Evolutionary conservation across 1,140 invertebrate species (phyloP).

Genomic region (Saxidomus purpurata): DNA sequence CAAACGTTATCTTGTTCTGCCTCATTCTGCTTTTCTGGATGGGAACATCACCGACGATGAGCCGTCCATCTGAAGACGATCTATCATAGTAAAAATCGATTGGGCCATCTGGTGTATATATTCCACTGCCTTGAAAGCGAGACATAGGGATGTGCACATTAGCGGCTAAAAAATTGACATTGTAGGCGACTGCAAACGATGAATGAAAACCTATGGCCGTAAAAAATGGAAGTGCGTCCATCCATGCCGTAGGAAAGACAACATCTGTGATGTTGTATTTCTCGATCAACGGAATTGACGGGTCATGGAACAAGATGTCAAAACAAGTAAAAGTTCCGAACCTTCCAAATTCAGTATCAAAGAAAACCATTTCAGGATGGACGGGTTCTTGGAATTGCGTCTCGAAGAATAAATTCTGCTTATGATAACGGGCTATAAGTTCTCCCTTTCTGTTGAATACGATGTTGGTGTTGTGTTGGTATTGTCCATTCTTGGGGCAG

Average conservation of each 20-base stretch:
- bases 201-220: conserved; percentile 87
- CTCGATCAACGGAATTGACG: conserved; percentile 87
- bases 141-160: conserved; percentile 87
- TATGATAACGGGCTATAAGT: conserved; percentile 91
- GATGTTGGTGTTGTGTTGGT: conserved; percentile 92
- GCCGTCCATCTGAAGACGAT: conserved; percentile 74
- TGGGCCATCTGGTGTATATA: conserved; percentile 84
- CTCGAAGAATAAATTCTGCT: conserved; percentile 88
- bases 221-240: conserved; percentile 91
- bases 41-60: conserved; percentile 75
- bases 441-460: conserved; percentile 90
- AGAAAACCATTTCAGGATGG: conserved; percentile 70
- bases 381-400: conserved; percentile 89
- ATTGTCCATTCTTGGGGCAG: conserved; percentile 86
- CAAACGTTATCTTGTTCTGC: neutral
- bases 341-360: conserved; percentile 92
- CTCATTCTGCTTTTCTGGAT: conserved; percentile 9
- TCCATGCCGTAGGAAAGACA: conserved; percentile 91
- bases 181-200: conserved; percentile 87
- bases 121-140: conserved; percentile 86
- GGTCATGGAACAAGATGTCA: conserved; percentile 91
- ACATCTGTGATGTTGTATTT: conserved; percentile 89
- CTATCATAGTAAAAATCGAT: conserved; percentile 65
- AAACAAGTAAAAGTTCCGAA: conserved; percentile 94
- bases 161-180: conserved; percentile 88